phyloP scores from a whole-genome alignment of 2,797 vertebrate species.

The Chanos chanos region DNA sequence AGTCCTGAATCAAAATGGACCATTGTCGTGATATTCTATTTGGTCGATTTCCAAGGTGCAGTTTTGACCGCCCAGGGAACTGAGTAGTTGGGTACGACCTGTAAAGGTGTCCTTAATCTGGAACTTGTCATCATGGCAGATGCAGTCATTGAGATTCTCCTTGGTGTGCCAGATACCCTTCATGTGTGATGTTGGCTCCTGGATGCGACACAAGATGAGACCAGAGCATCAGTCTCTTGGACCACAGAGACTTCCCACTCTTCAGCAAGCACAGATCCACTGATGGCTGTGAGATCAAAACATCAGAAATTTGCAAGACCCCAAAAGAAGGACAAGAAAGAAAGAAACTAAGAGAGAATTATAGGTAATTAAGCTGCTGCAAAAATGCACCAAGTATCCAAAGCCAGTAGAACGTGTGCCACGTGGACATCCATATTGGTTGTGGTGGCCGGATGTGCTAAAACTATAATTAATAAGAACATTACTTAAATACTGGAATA shows the following conservation, averaged over 20 bases:
- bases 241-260: slow-evolving; percentile 46
- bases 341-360: no score
- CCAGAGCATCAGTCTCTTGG: slow-evolving; percentile 28
- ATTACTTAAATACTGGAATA: no score
- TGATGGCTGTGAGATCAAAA: slow-evolving; percentile 32
- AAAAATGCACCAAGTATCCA: no score
- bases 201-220: slow-evolving; percentile 56
- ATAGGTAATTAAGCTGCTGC: no score
- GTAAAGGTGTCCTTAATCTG: slow-evolving; percentile 36
- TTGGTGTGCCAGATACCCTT: slow-evolving; percentile 51
- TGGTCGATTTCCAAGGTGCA: slow-evolving; percentile 57
- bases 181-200: slow-evolving; percentile 29
- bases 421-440: no score
- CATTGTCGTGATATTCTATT: slow-evolving; percentile 47
- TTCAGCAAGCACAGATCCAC: slow-evolving; percentile 5
- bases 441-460: no score
- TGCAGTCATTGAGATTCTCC: rapidly evolving
- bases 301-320: no score
- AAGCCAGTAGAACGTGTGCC: no score
- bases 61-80: slow-evolving; percentile 40
- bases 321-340: no score
- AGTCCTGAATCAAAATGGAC: slow-evolving; percentile 59
- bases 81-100: slow-evolving; percentile 49
- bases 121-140: slow-evolving; percentile 9
- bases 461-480: no score